Evolutionary conservation across 1,140 invertebrate genomes (phyloP), one percentile per base, ranked within the genome.

Genomic region (Lethrus apterus): DNA sequence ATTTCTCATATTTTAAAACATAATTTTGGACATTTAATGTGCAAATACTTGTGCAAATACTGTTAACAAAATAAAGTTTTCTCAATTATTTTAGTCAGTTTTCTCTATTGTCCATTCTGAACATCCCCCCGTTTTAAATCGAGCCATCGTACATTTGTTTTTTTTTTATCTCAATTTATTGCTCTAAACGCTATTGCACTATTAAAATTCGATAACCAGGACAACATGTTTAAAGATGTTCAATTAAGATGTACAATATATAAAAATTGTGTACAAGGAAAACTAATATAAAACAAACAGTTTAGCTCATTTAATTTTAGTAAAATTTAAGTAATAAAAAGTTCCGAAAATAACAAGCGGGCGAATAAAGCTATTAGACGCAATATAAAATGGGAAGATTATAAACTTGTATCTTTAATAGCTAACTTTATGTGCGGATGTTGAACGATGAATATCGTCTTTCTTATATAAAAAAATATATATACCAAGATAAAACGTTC

Each of bases 401-500:
- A 60, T 60, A 58, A 62, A 62, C 54, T 62, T 60, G 58, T 62
- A 60, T 59, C 52, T 62, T 62, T 62, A 62, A 62, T 62, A 59
- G 60, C 54, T 46, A 47, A 60, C 56, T 38, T 62, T 62, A 41
- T 59, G 57, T 59, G 56, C 55, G 56, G 58, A 57, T 51, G 52
- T 56, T 59, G 57, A 54, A 53, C 55, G 57, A 59, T 59, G 59
- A 57, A 54, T 57, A 57, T 61, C 59, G 51, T 36, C 46, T 51
- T 56, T 54, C 50, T 50, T 46, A 49, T 20, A 36, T 36, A 41
- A 26, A 11, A 41, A 51, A 58, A 57, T 52, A 55, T 49, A 55
- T 50, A 50, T 55, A 55, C 49, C 50, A 51, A 55, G 52, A 55
- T 54, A 50, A 52, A 55, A 55, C 36, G 56, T 50, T 56, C 46